Evolutionary conservation across 1,140 invertebrate species (phyloP).

Genomic region (Euschistus heros): DNA sequence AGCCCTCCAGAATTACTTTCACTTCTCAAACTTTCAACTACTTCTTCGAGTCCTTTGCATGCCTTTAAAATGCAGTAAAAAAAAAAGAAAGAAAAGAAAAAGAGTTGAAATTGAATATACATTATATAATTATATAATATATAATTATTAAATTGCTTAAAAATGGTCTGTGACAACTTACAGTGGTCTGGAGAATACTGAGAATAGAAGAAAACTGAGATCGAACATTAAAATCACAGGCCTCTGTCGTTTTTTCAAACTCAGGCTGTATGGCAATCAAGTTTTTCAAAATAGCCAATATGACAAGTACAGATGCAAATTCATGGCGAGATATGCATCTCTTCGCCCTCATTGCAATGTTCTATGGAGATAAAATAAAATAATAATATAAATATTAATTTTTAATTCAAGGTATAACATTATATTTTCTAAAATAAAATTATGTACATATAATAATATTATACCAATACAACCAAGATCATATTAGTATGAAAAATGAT

Average conservation of each 20-base stretch:
- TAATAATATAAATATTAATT: background rate
- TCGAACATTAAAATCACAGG: constrained; percentile 56
- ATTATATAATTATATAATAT: too few relatives aligned
- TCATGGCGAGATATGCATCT: constrained; percentile 69
- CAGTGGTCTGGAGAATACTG: constrained; percentile 61
- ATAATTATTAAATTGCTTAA: too few relatives aligned
- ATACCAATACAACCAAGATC: too few relatives aligned
- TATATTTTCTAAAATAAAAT: background rate
- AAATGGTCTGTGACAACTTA: too few relatives aligned
- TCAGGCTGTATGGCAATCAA: constrained; percentile 68
- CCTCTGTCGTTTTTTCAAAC: constrained; percentile 66
- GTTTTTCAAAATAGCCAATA: constrained; percentile 80
- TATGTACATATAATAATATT: background rate
- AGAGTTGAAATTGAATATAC: too few relatives aligned
- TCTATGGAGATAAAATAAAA: constrained; percentile 39
- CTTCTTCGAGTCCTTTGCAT: constrained; percentile 81
- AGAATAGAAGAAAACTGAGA: constrained; percentile 63
- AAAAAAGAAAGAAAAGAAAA: too few relatives aligned
- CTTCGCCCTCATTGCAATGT: constrained; percentile 63
- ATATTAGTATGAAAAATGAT: too few relatives aligned
- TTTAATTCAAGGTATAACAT: background rate
- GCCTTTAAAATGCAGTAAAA: constrained; percentile 44
- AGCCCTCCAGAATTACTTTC: constrained; percentile 71
- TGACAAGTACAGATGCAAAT: constrained; percentile 68
- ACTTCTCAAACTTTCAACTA: constrained; percentile 77